Evolutionary conservation across 2,888 invertebrate genomes (phyloP).

Genomic region (Myopa testacea): DNA sequence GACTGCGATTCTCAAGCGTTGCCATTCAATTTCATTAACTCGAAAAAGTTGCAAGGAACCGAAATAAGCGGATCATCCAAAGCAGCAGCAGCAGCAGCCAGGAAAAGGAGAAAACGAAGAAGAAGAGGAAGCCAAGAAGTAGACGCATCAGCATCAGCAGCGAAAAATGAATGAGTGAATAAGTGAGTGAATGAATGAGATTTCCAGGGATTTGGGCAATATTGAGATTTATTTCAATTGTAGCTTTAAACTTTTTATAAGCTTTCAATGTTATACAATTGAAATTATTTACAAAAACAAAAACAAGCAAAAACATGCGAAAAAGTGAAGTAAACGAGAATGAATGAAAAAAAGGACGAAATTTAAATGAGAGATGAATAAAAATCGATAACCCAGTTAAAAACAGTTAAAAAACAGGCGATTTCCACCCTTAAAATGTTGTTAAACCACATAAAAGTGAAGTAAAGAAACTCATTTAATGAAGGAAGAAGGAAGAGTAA

Average conservation of each 20-base stretch:
- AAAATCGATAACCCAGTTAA: slow-evolving; percentile 34
- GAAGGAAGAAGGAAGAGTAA: neutral
- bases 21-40: slow-evolving; percentile 41
- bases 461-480: neutral
- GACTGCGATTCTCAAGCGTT: neutral
- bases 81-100: neutral
- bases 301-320: neutral
- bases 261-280: neutral
- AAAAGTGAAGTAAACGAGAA: neutral
- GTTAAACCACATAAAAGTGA: neutral
- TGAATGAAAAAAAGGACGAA: neutral
- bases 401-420: neutral
- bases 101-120: no score
- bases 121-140: neutral
- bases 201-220: slow-evolving; percentile 30
- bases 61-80: slow-evolving; percentile 34
- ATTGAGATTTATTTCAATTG: slow-evolving; percentile 28
- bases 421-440: slow-evolving; percentile 5
- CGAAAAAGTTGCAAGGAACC: slow-evolving; percentile 32
- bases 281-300: slow-evolving; percentile 10
- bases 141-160: neutral
- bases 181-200: slow-evolving; percentile 22
- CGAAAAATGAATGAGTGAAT: slow-evolving; percentile 12
- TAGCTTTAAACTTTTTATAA: neutral
- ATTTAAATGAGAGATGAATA: neutral